Conservation (phyloP, 2,888 invertebrate species). For the Agrotis puta region DNA sequence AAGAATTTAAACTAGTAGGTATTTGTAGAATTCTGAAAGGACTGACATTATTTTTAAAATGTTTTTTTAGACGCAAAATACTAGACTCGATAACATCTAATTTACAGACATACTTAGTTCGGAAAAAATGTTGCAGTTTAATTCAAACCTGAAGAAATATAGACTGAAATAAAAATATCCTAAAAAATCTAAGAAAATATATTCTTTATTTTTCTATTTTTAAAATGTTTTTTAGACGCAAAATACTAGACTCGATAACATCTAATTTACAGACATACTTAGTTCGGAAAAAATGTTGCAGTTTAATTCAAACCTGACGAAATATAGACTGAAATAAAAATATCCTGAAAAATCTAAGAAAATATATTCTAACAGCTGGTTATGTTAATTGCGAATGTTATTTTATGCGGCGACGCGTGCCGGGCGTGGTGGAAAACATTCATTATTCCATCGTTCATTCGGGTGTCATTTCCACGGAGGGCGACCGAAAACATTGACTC, state of each 20-base stretch:
- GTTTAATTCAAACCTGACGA: not conserved
- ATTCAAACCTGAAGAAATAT: not conserved
- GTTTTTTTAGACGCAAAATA: not conserved
- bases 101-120: not conserved
- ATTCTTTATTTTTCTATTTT: too few relatives aligned
- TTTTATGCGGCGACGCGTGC: slow-evolving; percentile 83
- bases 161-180: slow-evolving; percentile 43
- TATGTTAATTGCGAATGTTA: slow-evolving; percentile 80
- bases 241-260: not conserved
- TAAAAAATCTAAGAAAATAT: slow-evolving; percentile 43
- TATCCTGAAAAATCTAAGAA: slow-evolving; percentile 41
- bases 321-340: slow-evolving; percentile 39
- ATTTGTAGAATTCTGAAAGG: slow-evolving; percentile 1
- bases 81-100: not conserved
- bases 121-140: not conserved
- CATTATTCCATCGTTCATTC: slow-evolving; percentile 83
- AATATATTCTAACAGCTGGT: slow-evolving; percentile 70
- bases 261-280: not conserved
- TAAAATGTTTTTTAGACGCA: too few relatives aligned
- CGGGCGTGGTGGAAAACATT: slow-evolving; percentile 78
- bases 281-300: not conserved
- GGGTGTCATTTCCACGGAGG: slow-evolving; percentile 80
- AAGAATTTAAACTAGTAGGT: not conserved
- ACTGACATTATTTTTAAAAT: not conserved
- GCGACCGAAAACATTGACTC: slow-evolving; percentile 71